phyloP scores from a whole-genome alignment of 2,797 vertebrate species.

The Amphiprion clarkii region DNA sequence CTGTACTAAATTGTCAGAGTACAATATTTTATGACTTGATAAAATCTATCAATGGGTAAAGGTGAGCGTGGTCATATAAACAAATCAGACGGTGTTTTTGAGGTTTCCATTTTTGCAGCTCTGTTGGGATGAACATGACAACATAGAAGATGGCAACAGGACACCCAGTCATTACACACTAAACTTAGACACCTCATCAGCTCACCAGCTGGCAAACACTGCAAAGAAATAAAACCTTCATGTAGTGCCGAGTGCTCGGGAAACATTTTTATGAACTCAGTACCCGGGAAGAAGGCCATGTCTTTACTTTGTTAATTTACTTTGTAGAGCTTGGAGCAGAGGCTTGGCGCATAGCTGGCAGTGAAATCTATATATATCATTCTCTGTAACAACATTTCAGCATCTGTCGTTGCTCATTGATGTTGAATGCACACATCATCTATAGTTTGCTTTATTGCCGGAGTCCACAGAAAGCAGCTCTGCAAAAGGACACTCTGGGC shows the following conservation, averaged over 20 bases:
- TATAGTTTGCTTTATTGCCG: constrained; percentile 53
- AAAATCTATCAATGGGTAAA: constrained; percentile 20
- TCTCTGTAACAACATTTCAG: constrained; percentile 58
- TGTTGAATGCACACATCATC: constrained; percentile 53
- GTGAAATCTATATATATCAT: constrained; percentile 57
- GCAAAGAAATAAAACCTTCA: constrained; percentile 64
- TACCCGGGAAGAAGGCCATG: constrained; percentile 73
- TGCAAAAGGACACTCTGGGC: constrained; percentile 43
- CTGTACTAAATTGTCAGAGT: not conserved
- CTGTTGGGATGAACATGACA: constrained; percentile 59
- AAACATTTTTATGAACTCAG: constrained; percentile 74
- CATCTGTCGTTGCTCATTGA: constrained; percentile 54
- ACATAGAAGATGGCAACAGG: constrained; percentile 45
- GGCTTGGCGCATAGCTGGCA: constrained; percentile 53
- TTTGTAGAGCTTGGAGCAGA: constrained; percentile 46
- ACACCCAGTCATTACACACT: constrained; percentile 66
- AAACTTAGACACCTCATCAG: constrained; percentile 78
- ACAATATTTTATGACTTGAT: constrained; percentile 28
- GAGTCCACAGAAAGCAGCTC: constrained; percentile 61
- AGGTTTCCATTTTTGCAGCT: constrained; percentile 46
- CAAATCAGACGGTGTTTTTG: constrained; percentile 37
- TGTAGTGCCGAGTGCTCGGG: constrained; percentile 62
- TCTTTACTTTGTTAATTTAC: constrained; percentile 69
- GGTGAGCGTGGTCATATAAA: constrained; percentile 47
- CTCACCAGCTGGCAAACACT: constrained; percentile 64